Conservation (phyloP, 2,888 invertebrate genomes). For the Poecilobothrus nobilitatus region DNA sequence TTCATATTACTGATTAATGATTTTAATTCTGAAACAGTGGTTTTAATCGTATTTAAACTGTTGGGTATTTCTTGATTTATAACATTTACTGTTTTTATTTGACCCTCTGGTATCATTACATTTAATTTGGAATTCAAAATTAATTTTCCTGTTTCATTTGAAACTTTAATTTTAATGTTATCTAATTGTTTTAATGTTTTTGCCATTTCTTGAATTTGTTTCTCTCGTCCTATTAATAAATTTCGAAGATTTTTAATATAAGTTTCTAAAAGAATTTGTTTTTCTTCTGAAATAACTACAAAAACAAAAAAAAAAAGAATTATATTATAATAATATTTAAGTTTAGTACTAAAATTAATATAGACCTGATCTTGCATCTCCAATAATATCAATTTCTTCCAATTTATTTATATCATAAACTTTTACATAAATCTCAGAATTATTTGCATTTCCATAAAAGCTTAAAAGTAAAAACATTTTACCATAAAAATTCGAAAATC, state of each 20-base stretch:
- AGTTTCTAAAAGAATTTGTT: neutral
- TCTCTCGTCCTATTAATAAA: neutral
- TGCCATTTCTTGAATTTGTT: neutral
- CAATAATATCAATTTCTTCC: neutral
- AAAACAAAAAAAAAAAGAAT: neutral
- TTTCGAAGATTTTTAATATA: neutral
- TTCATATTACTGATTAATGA: neutral
- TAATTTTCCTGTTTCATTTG: neutral
- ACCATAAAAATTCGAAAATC: neutral
- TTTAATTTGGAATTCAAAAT: neutral
- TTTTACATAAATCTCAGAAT: neutral
- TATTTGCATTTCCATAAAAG: too few relatives aligned
- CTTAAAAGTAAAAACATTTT: neutral
- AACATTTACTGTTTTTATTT: neutral
- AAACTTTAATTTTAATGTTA: neutral
- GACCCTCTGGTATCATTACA: neutral
- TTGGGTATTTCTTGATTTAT: neutral
- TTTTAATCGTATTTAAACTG: neutral
- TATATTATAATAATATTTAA: too few relatives aligned
- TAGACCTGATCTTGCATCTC: neutral
- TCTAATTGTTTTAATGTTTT: neutral
- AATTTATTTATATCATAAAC: neutral
- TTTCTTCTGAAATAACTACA: neutral
- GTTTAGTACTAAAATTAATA: too few relatives aligned
- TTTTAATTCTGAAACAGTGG: neutral